A percentile compares a stretch with the other conserved stretches of the same genome.
phyloP scores from a whole-genome alignment of 2,797 vertebrate genomes.

The Phrynocephalus vlangalii region DNA sequence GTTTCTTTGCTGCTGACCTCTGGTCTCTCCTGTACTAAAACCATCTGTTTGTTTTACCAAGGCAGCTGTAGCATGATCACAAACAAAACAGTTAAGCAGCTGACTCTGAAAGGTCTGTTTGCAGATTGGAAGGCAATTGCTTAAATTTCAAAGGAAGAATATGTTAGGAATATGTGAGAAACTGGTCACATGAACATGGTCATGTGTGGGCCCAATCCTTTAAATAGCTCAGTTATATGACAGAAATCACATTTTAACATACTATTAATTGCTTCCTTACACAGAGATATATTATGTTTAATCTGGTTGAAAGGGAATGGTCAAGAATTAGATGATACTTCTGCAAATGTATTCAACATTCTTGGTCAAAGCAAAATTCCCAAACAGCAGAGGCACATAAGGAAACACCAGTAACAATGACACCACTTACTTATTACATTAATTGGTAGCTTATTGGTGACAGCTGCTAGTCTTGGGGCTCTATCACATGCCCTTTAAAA shows the following conservation, averaged over 20 bases:
- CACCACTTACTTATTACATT: too few relatives aligned
- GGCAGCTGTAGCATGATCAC: not conserved
- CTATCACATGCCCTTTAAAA: too few relatives aligned
- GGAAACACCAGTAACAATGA: too few relatives aligned
- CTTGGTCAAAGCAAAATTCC: slow-evolving; percentile 18
- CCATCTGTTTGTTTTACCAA: not conserved
- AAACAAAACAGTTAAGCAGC: not conserved
- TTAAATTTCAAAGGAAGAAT: not conserved
- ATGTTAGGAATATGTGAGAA: not conserved
- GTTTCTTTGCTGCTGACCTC: not conserved
- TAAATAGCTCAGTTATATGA: not conserved
- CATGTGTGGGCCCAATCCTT: not conserved
- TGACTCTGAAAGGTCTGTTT: slow-evolving; percentile 11
- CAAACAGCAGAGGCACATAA: not conserved
- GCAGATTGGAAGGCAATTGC: not conserved
- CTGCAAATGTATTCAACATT: slow-evolving; percentile 32
- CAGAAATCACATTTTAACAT: not conserved
- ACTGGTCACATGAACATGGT: not conserved
- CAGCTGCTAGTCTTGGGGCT: too few relatives aligned
- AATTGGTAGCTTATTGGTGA: too few relatives aligned
- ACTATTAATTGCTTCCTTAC: rapidly evolving
- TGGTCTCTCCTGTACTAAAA: not conserved
- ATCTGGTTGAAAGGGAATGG: not conserved
- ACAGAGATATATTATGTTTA: slow-evolving; percentile 7
- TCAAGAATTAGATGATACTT: slow-evolving; percentile 11